phyloP scores from a whole-genome alignment of 2,113 vertebrate species.

The Macquaria australasica region DNA sequence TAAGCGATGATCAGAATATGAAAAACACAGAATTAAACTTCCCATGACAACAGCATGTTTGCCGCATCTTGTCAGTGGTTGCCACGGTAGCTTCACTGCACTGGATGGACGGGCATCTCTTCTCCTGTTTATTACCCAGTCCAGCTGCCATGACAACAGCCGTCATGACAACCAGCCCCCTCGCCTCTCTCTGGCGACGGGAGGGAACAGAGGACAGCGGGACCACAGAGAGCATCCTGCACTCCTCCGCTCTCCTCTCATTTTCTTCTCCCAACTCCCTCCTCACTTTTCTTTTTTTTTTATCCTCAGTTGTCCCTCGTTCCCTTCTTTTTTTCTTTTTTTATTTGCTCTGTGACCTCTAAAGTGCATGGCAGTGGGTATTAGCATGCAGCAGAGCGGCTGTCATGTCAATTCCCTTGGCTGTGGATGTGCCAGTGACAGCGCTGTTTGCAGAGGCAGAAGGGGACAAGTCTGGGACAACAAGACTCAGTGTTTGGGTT shows the following conservation, averaged over 20 bases:
- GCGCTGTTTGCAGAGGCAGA: slow-evolving; percentile 11
- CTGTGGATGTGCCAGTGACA: slow-evolving; percentile 17
- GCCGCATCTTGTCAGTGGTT: slow-evolving; percentile 29
- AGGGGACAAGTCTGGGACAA: slow-evolving; percentile 5
- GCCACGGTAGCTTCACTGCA: slow-evolving; percentile 13
- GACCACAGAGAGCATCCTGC: slow-evolving; percentile 62
- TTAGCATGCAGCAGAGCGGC: slow-evolving; percentile 12
- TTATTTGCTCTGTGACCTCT: slow-evolving; percentile 34
- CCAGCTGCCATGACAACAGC: slow-evolving; percentile 78
- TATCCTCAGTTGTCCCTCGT: not conserved
- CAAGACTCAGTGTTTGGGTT: slow-evolving; percentile 12
- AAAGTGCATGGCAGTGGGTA: slow-evolving; percentile 1
- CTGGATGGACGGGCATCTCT: slow-evolving; percentile 35
- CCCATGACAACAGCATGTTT: not conserved
- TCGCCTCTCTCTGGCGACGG: slow-evolving; percentile 57
- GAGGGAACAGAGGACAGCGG: slow-evolving; percentile 43
- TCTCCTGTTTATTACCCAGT: slow-evolving; percentile 69
- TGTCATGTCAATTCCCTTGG: slow-evolving; percentile 44
- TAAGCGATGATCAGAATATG: not conserved
- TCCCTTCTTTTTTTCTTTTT: not conserved
- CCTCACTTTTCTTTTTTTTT: not conserved
- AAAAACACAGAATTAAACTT: slow-evolving; percentile 1
- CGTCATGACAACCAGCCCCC: slow-evolving; percentile 76
- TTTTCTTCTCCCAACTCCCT: not conserved
- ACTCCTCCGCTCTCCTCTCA: slow-evolving; percentile 11